A percentile compares a stretch with the other conserved stretches of the same genome.
Evolutionary conservation across 1,140 invertebrate genomes (phyloP).

Genomic region (Acromyrmex heyeri): DNA sequence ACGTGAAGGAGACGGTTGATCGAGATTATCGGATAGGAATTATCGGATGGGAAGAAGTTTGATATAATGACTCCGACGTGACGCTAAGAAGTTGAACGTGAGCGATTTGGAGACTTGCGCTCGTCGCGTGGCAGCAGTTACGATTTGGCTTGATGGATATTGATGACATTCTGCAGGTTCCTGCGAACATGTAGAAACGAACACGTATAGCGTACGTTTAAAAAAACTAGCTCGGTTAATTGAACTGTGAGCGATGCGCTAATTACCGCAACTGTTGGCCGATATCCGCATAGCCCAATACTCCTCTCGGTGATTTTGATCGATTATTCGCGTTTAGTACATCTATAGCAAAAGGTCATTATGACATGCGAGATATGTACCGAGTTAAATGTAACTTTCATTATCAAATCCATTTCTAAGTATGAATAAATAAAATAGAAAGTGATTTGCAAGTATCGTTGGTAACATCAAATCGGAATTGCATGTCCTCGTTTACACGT

Average conservation of each 20-base stretch:
- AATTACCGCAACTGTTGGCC: conserved; percentile 51
- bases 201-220: neutral
- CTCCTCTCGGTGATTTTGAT: conserved; percentile 56
- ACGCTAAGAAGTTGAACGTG: conserved; percentile 30
- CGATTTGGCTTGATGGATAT: conserved; percentile 44
- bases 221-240: conserved; percentile 38
- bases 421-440: conserved; percentile 18
- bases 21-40: conserved; percentile 14
- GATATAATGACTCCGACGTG: conserved; percentile 31
- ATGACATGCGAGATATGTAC: neutral
- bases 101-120: conserved; percentile 19
- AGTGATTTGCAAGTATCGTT: conserved; percentile 20
- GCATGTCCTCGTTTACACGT: conserved; percentile 29
- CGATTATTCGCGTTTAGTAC: conserved; percentile 33
- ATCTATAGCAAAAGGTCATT: conserved; percentile 1
- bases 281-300: conserved; percentile 30
- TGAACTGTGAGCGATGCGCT: conserved; percentile 45
- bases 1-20: neutral
- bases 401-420: conserved; percentile 6
- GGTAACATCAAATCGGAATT: conserved; percentile 20
- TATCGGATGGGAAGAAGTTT: conserved; percentile 21
- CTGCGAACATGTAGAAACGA: conserved; percentile 28
- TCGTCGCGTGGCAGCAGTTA: conserved; percentile 12
- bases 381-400: conserved; percentile 33
- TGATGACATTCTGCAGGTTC: conserved; percentile 34